phyloP scores from a whole-genome alignment of 2,797 vertebrate genomes.

The Dallia pectoralis region DNA sequence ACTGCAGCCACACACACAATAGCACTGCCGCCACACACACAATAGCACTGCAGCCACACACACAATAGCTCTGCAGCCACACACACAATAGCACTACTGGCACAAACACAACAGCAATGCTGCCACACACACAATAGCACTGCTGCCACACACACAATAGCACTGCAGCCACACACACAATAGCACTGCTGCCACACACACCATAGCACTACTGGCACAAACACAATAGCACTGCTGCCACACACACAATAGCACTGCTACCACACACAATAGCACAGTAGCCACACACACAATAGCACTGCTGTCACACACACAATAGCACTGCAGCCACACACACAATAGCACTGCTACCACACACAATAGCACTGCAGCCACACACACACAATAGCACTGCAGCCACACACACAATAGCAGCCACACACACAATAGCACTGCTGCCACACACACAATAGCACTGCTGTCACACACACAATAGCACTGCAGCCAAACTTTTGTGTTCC shows the following conservation, averaged over 20 bases:
- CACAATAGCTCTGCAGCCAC: too few relatives aligned
- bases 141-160: neutral
- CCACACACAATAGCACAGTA: neutral
- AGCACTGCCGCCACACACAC: too few relatives aligned
- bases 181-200: neutral
- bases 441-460: too few relatives aligned
- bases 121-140: too few relatives aligned
- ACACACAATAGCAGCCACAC: constrained; percentile 1
- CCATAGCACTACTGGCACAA: too few relatives aligned
- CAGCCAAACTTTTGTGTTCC: neutral
- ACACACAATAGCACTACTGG: too few relatives aligned
- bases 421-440: neutral
- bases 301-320: neutral
- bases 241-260: neutral
- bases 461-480: neutral
- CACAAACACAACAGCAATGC: neutral
- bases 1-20: neutral
- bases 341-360: neutral
- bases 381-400: neutral
- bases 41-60: neutral
- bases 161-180: neutral
- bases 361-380: too few relatives aligned
- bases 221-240: too few relatives aligned
- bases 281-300: neutral
- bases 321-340: neutral